Percentiles rank a stretch among this genome's conserved stretches.
These are phyloP conservation scores for Calcarius lapponicus DNA, from an alignment of 2,797 vertebrate genomes.

Conservation along the genomic window DNA sequence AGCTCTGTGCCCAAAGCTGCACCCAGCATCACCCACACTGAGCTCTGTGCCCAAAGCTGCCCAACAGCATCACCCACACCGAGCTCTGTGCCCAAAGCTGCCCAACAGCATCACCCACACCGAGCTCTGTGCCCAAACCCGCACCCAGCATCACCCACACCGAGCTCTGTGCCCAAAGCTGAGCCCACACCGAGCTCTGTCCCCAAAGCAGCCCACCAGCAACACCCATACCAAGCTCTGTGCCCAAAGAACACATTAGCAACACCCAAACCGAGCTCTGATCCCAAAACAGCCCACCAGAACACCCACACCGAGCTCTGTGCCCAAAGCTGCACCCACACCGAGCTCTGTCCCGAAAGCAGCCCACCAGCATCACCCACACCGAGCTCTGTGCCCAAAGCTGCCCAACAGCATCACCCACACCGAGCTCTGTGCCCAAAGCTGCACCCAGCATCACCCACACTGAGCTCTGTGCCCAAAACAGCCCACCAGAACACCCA, in stretches of 20 bases:
- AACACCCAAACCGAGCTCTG: neutral
- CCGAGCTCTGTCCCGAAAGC: fast-evolving
- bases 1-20: neutral
- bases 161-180: too few species aligned
- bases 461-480: neutral
- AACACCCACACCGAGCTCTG: too few species aligned
- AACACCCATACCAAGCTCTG: neutral
- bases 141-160: neutral
- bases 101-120: too few species aligned
- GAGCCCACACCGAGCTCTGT: too few species aligned
- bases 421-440: fast-evolving
- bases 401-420: too few species aligned
- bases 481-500: fast-evolving
- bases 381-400: neutral
- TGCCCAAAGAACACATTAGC: too few species aligned
- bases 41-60: neutral
- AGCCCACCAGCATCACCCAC: neutral
- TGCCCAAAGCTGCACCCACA: neutral
- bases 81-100: neutral
- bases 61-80: too few species aligned
- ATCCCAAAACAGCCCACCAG: too few species aligned
- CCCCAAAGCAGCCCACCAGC: too few species aligned
- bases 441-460: neutral
- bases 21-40: fast-evolving
- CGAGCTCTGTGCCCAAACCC: fast-evolving